A percentile compares a stretch with the other conserved stretches of the same genome.
Conservation (phyloP, 2,113 vertebrate genomes). For the Haemorhous mexicanus region DNA sequence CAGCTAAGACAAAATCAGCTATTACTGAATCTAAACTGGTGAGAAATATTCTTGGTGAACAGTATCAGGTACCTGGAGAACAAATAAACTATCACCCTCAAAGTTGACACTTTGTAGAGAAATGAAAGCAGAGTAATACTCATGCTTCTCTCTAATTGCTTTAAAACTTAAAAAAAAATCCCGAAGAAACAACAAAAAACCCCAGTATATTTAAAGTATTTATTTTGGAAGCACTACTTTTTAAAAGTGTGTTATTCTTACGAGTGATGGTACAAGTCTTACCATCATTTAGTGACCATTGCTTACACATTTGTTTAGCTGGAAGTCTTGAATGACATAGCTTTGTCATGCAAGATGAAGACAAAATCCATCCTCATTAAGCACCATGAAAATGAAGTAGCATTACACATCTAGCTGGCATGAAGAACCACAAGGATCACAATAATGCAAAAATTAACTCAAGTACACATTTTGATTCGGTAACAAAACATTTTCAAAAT, state of each 20-base stretch:
- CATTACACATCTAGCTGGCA: background rate
- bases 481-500: background rate
- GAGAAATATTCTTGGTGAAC: background rate
- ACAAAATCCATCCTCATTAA: background rate
- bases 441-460: background rate
- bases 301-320: background rate
- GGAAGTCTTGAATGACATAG: background rate
- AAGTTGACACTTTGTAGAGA: background rate
- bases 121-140: background rate
- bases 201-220: background rate
- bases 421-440: background rate
- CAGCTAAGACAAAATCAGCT: background rate
- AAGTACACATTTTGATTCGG: background rate
- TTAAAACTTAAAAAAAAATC: background rate
- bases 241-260: background rate
- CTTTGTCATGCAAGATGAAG: background rate
- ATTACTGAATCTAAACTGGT: background rate
- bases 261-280: background rate
- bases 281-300: background rate
- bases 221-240: background rate
- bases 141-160: background rate
- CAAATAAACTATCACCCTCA: background rate
- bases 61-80: background rate
- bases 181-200: background rate
- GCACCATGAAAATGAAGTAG: background rate